Conservation (phyloP, 2,888 invertebrate genomes). For the Notodonta ziczac region DNA sequence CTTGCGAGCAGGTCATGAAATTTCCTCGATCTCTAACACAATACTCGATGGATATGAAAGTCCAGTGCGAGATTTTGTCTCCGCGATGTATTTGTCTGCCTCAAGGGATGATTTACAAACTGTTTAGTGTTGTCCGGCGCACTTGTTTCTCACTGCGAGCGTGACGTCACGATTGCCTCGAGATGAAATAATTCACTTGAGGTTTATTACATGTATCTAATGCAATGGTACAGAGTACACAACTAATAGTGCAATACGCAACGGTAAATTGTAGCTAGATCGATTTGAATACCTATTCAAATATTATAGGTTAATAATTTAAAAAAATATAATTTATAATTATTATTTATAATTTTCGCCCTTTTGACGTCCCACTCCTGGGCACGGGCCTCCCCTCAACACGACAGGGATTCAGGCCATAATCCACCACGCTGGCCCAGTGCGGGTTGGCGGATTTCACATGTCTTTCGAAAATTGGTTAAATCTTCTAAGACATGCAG, state of each 20-base stretch:
- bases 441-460: too few relatives aligned
- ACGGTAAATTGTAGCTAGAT: not conserved
- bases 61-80: slow-evolving; percentile 16
- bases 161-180: slow-evolving; percentile 65
- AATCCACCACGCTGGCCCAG: too few relatives aligned
- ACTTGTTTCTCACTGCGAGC: slow-evolving; percentile 55
- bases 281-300: not conserved
- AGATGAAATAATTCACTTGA: slow-evolving; percentile 54
- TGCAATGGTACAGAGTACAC: not conserved
- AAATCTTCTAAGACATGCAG: too few relatives aligned
- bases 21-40: slow-evolving; percentile 7
- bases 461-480: too few relatives aligned
- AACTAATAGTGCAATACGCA: not conserved
- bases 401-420: too few relatives aligned
- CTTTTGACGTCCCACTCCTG: too few relatives aligned
- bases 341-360: too few relatives aligned
- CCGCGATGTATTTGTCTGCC: slow-evolving; percentile 42
- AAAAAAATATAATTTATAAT: too few relatives aligned
- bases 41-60: slow-evolving; percentile 24
- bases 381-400: too few relatives aligned
- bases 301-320: not conserved
- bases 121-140: slow-evolving; percentile 56
- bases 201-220: slow-evolving; percentile 10
- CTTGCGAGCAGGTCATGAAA: slow-evolving; percentile 14
- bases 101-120: slow-evolving; percentile 63